A percentile compares a stretch with the other conserved stretches of the same genome.
These are phyloP conservation scores for Actinia tenebrosa DNA, from an alignment of 64 coral and sea anemone species.

Conservation along the genomic window DNA sequence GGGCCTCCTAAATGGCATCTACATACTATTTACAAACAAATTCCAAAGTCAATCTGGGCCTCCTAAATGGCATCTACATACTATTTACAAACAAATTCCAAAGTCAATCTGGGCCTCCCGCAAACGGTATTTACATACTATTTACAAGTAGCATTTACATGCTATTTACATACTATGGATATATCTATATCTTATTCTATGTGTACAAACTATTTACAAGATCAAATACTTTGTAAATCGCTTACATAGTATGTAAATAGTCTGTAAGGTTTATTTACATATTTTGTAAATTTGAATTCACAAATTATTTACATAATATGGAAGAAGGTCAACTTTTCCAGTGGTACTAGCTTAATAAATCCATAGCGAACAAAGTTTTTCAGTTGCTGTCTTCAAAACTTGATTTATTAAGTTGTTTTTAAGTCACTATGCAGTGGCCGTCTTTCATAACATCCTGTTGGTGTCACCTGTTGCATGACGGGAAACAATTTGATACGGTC, in stretches of 20 bases:
- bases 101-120: not conserved
- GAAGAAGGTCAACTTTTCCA: too few relatives aligned
- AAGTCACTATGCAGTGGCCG: too few relatives aligned
- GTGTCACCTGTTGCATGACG: too few relatives aligned
- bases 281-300: not conserved
- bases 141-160: not conserved
- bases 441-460: too few relatives aligned
- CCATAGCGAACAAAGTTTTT: too few relatives aligned
- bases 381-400: too few relatives aligned
- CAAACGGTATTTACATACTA: not conserved
- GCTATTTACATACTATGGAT: not conserved
- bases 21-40: not conserved
- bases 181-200: not conserved
- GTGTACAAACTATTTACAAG: conserved; percentile 11
- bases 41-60: not conserved
- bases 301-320: conserved; percentile 11
- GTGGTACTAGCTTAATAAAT: too few relatives aligned
- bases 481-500: too few relatives aligned
- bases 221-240: not conserved
- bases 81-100: not conserved
- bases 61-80: not conserved
- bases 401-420: too few relatives aligned
- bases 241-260: not conserved
- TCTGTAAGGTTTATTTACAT: conserved; percentile 25
- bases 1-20: not conserved